Evolutionary conservation across 1,140 invertebrate genomes (phyloP), one percentile per base, ranked within the genome.

Genomic region (Cataglyphis hispanica): DNA sequence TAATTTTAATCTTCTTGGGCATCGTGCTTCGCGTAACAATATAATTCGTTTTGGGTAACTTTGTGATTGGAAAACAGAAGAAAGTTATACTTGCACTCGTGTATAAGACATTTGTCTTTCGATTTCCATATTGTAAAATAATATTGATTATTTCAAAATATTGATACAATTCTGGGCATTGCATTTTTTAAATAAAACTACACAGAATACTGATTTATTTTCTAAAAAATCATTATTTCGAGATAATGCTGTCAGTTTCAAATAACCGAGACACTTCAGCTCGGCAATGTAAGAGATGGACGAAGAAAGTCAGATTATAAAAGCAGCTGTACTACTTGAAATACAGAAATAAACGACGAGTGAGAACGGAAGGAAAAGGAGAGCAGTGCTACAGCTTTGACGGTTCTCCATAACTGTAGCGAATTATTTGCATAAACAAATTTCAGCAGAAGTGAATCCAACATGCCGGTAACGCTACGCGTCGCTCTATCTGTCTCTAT

Each of bases 381-480:
- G 86, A 91, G 85, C 86, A 89, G 83, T 76, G 70, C 70, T 80
- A 60, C 77, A 75, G 90, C 89, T 91, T 89, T 80, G 72, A 63
- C 85, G 87, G 87, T 91, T 92, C 69, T 93, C 90, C 92, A 37
- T 60, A 83, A 89, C 89, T 81, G 86, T 87, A 66, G 83, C 81
- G 90, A 91, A 93, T 92, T 93, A 93, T 93, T 93, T 93, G 92
- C 93, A 93, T 93, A 93, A 93, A 93, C 93, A 93, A 93, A 93
- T 93, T 93, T 91, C 91, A 87, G 75, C 91, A 87, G 77, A 58
- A 89, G 86, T 80, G 89, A 91, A 91, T 91, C 88, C 89, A 93
- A 91, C 90, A 67, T 86, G 87, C 77, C 88, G 53, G 70, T 89
- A 87, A 89, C 63, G 76, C 31, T 60, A 50, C 74, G 74, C 74